Evolutionary conservation across 2,888 invertebrate species (phyloP), one percentile per base, ranked within the genome.

Genomic region (Muschampia plurimacula): DNA sequence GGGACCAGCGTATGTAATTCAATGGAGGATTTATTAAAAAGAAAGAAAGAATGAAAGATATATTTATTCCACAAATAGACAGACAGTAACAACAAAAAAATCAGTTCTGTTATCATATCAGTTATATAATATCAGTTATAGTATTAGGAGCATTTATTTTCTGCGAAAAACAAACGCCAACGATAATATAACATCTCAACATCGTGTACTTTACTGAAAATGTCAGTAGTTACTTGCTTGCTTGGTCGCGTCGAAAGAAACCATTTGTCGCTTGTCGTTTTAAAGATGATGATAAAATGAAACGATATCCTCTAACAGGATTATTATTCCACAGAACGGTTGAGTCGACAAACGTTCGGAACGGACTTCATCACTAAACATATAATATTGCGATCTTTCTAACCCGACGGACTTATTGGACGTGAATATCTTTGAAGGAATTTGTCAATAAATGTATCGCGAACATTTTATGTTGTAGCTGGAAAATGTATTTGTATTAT

Each of bases 311-410:
- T 13, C 36, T 39, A 66, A 67, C 67, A 39, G 12, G 15, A 57
- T 67, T 55, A 55, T 55, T 66, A 66, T 52, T 55, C 55, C 41
- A 22, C 52, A 66, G 15, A 52, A 49, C 46, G 5, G 64, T 44
- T 15, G 66, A 63, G 44, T 66, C 66, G 66, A 66, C 52, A 66
- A 66, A 15, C 66, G 32, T 13, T 55, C 8, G 12, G 55, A 52
- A 66, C 39, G 66, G 66, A 66, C 66, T 55, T 66, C 66, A 52
- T 66, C 66, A 52, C 67, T 55, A 36, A 67, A 67, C 67, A 67
- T 41, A 39, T 55, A 41, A 67, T 67, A 57, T 41, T 41, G 67
- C 66, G 55, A 55, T 66, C 52, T 36, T 66, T 15, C 55, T 67
- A 39, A 57, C 39, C 52, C 67, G 22, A n/a, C 36, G 15, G 55